Conservation (phyloP, 2,113 vertebrate genomes). For the Mirounga angustirostris region DNA sequence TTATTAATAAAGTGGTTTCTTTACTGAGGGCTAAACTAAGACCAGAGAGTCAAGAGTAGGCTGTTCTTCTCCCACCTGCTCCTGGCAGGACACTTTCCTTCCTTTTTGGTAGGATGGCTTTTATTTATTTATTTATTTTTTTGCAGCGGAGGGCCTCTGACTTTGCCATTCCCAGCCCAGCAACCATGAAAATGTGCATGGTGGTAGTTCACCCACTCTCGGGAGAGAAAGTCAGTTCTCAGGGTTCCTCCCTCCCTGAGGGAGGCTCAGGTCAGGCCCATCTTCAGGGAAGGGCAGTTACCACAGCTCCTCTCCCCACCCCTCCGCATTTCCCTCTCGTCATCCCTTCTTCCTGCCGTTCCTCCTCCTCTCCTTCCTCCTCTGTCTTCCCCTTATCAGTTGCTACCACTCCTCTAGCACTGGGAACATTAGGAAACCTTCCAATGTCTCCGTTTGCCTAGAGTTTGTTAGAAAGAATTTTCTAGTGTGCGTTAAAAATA, state of each 20-base stretch:
- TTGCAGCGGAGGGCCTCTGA: not conserved
- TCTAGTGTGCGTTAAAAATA: not conserved
- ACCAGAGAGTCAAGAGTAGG: not conserved
- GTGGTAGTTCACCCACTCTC: no score
- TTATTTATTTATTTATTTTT: not conserved
- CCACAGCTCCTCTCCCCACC: rapidly evolving
- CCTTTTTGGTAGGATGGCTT: not conserved
- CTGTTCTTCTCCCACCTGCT: not conserved
- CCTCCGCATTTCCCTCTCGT: no score
- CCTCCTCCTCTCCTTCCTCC: not conserved
- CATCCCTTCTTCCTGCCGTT: not conserved
- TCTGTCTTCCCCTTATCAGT: not conserved
- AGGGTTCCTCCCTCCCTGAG: not conserved
- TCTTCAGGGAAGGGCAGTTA: not conserved
- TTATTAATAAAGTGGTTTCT: not conserved
- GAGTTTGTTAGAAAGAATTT: not conserved
- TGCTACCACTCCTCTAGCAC: not conserved
- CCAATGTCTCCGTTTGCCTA: not conserved
- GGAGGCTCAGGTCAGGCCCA: not conserved
- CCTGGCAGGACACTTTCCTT: not conserved
- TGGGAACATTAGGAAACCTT: not conserved
- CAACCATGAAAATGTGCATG: not conserved
- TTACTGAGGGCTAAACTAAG: not conserved
- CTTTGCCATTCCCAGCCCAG: not conserved
- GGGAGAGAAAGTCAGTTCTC: not conserved